Evolutionary conservation across 2,797 vertebrate genomes (phyloP).

Genomic region (Arnoldichthys spilopterus): DNA sequence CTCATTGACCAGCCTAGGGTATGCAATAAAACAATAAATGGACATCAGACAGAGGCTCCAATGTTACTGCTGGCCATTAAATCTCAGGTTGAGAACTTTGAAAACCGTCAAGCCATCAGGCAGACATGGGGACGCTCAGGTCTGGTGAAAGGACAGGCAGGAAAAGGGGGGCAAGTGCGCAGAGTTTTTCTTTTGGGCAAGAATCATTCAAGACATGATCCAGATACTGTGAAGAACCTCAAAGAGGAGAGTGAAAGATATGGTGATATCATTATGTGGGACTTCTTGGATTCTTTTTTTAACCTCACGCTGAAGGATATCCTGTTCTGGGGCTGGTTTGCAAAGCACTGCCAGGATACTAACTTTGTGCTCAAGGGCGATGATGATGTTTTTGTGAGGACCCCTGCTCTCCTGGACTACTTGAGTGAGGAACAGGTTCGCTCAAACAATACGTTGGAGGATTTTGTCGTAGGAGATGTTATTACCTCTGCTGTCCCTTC

Average conservation of each 20-base stretch:
- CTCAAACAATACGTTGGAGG: conserved; percentile 30
- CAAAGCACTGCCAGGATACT: conserved; percentile 53
- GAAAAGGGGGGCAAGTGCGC: conserved; percentile 61
- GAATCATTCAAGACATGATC: conserved; percentile 2
- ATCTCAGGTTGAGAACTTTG: conserved; percentile 65
- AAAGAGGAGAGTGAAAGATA: conserved; percentile 57
- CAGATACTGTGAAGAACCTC: conserved; percentile 51
- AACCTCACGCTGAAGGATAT: conserved; percentile 82
- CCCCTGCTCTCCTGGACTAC: conserved; percentile 68
- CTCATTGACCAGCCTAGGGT: conserved; percentile 61
- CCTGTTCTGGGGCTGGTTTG: conserved; percentile 79
- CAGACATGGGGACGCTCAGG: conserved; percentile 74
- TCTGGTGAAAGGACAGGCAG: conserved; percentile 55
- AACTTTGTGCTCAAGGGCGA: conserved; percentile 79
- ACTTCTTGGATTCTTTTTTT: conserved; percentile 79
- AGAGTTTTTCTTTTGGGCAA: conserved; percentile 78
- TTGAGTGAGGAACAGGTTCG: conserved; percentile 54
- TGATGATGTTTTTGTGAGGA: conserved; percentile 79
- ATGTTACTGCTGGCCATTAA: conserved; percentile 79
- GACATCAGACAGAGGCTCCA: conserved; percentile 50
- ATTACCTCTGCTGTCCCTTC: conserved; percentile 62
- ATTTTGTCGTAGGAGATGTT: conserved; percentile 75
- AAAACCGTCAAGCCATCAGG: conserved; percentile 75
- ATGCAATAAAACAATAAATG: conserved; percentile 59
- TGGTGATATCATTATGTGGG: conserved; percentile 79